Evolutionary conservation across 1,140 invertebrate genomes (phyloP).

Genomic region (Cotesia vestalis): DNA sequence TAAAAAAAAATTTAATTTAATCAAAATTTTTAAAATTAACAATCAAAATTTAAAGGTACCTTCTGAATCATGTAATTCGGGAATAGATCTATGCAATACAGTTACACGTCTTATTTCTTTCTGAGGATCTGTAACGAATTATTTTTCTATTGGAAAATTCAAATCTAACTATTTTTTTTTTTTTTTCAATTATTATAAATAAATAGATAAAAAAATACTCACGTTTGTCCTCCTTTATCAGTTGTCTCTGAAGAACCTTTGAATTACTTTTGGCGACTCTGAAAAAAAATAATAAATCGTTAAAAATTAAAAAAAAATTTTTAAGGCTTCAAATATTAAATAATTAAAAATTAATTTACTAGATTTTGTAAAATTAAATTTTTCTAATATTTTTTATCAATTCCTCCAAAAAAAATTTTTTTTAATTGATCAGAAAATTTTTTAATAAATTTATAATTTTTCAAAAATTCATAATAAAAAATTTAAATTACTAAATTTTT

Average conservation of each 20-base stretch:
- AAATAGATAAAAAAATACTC: constrained; percentile 39
- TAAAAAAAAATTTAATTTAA: background rate
- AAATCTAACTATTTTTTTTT: too few relatives aligned
- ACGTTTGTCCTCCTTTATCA: constrained; percentile 55
- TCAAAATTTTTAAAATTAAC: background rate
- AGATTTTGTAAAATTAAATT: too few relatives aligned
- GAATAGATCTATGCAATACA: constrained; percentile 53
- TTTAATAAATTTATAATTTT: too few relatives aligned
- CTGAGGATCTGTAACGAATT: constrained; percentile 47
- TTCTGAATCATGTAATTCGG: constrained; percentile 56
- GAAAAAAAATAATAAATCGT: constrained; percentile 23
- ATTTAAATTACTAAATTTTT: too few relatives aligned
- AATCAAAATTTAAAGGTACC: constrained; percentile 41
- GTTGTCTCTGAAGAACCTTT: constrained; percentile 51
- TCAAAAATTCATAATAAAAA: too few relatives aligned
- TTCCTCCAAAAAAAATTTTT: too few relatives aligned
- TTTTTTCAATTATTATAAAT: background rate
- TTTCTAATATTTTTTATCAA: too few relatives aligned
- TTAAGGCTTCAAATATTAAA: too few relatives aligned
- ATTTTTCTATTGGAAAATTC: too few relatives aligned
- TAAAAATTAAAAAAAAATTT: too few relatives aligned
- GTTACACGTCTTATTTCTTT: constrained; percentile 58
- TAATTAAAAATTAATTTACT: too few relatives aligned
- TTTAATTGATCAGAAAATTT: too few relatives aligned
- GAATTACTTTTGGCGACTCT: constrained; percentile 57